Conservation (phyloP, 2,113 vertebrate species). For the Symphodus melops region DNA sequence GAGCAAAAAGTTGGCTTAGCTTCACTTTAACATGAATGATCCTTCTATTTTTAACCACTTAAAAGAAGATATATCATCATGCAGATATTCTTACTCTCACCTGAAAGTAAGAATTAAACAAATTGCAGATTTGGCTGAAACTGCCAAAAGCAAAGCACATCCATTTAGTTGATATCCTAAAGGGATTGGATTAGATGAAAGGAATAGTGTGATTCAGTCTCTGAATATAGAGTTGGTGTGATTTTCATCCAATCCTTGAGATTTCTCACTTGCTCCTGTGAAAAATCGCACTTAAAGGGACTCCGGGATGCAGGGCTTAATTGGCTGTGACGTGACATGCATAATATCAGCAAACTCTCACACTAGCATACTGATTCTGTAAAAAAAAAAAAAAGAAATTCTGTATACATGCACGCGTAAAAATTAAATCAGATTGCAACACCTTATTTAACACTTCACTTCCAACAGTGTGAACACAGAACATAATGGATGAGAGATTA, state of each 20-base stretch:
- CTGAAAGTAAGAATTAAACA: too few relatives aligned
- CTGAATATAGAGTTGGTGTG: conserved; percentile 74
- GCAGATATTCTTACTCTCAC: too few relatives aligned
- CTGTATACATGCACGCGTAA: neutral
- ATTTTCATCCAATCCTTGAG: conserved; percentile 76
- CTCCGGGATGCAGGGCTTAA: conserved; percentile 76
- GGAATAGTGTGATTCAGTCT: conserved; percentile 38
- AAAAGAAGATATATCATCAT: too few relatives aligned
- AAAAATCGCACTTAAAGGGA: conserved; percentile 82
- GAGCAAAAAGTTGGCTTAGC: too few relatives aligned
- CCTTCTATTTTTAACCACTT: too few relatives aligned
- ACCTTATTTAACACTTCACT: too few relatives aligned
- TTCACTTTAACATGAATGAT: too few relatives aligned
- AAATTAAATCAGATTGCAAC: too few relatives aligned
- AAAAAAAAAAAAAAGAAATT: too few relatives aligned
- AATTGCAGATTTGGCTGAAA: too few relatives aligned
- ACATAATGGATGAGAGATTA: too few relatives aligned
- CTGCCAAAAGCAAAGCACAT: neutral
- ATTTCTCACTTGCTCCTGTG: conserved; percentile 81
- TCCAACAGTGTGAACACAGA: too few relatives aligned
- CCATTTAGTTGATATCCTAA: conserved; percentile 12
- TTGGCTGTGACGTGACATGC: conserved; percentile 75
- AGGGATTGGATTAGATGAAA: conserved; percentile 4
- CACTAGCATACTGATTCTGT: conserved; percentile 17
- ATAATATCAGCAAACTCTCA: conserved; percentile 58